Percentiles rank a stretch among this genome's conserved stretches.
Conservation (phyloP, 2,888 invertebrate genomes). For the Lasius platythorax region DNA sequence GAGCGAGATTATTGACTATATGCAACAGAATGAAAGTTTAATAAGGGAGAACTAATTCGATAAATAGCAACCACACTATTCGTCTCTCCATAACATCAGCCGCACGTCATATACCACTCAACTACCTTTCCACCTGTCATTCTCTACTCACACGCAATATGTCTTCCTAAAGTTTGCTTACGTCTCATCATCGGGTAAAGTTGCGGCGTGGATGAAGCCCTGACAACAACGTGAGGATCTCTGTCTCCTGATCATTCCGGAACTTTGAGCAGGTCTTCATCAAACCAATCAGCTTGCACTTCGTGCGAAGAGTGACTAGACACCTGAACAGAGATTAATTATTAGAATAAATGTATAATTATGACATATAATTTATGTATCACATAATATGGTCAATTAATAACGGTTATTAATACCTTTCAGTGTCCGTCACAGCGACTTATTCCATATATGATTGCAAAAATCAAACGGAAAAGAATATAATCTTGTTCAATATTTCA, state of each 20-base stretch:
- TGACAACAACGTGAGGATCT: conserved; percentile 42
- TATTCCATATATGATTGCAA: background rate
- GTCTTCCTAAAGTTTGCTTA: conserved; percentile 75
- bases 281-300: conserved; percentile 41
- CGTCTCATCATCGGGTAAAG: conserved; percentile 60
- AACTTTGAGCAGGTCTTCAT: conserved; percentile 46
- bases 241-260: conserved; percentile 48
- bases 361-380: conserved; percentile 16
- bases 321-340: conserved; percentile 50
- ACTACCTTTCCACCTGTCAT: conserved; percentile 73
- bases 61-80: conserved; percentile 79
- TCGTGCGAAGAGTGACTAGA: conserved; percentile 26
- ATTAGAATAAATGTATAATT: conserved; percentile 19
- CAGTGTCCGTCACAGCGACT: background rate
- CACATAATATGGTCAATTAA: conserved; percentile 13
- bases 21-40: conserved; percentile 42
- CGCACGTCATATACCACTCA: conserved; percentile 76
- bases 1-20: background rate
- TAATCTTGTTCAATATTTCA: conserved; percentile 1
- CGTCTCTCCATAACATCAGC: conserved; percentile 77
- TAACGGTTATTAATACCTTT: conserved; percentile 6
- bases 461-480: background rate
- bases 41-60: conserved; percentile 69
- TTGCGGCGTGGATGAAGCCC: conserved; percentile 41
- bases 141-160: conserved; percentile 73